Percentiles rank a stretch among this genome's conserved stretches.
Evolutionary conservation across 1,140 invertebrate genomes (phyloP).

Genomic region (Propsilocerus akamusi): DNA sequence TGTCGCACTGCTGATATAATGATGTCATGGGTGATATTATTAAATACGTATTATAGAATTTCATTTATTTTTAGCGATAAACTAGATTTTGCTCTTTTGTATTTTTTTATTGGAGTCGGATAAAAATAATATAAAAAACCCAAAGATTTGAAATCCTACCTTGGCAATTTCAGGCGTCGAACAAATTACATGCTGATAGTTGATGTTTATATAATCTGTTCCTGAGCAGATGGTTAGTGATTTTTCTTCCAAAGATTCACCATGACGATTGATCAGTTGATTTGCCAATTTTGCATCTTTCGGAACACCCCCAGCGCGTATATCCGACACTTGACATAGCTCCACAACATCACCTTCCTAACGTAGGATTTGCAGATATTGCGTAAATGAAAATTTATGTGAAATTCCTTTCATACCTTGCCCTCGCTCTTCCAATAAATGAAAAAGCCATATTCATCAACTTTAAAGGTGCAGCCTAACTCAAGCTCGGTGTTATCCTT

Average conservation of each 20-base stretch:
- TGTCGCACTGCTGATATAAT: too few relatives aligned
- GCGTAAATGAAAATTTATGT: background rate
- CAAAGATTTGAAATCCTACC: slow-evolving; percentile 30
- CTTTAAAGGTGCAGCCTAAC: slow-evolving; percentile 75
- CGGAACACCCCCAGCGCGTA: slow-evolving; percentile 71
- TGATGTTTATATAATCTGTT: slow-evolving; percentile 98
- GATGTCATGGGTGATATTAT: background rate
- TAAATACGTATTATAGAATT: too few relatives aligned
- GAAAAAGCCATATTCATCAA: slow-evolving; percentile 98
- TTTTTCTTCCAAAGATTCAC: slow-evolving; percentile 77
- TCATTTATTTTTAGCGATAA: slow-evolving; percentile 2
- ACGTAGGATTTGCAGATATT: slow-evolving; percentile 21
- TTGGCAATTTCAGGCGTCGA: slow-evolving; percentile 80
- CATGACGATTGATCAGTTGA: slow-evolving; percentile 61
- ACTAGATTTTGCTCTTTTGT: background rate
- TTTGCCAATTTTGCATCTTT: slow-evolving; percentile 74
- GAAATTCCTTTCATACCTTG: slow-evolving; percentile 36
- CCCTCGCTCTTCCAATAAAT: slow-evolving; percentile 98
- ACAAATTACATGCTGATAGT: slow-evolving; percentile 93
- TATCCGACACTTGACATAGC: slow-evolving; percentile 92
- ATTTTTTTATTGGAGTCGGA: too few relatives aligned
- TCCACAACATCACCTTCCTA: slow-evolving; percentile 94
- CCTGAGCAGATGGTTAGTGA: slow-evolving; percentile 97
- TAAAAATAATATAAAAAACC: background rate
- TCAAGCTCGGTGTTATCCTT: slow-evolving; percentile 82